Conservation (phyloP, 2,888 invertebrate species). For the Synanthedon myopaeformis region DNA sequence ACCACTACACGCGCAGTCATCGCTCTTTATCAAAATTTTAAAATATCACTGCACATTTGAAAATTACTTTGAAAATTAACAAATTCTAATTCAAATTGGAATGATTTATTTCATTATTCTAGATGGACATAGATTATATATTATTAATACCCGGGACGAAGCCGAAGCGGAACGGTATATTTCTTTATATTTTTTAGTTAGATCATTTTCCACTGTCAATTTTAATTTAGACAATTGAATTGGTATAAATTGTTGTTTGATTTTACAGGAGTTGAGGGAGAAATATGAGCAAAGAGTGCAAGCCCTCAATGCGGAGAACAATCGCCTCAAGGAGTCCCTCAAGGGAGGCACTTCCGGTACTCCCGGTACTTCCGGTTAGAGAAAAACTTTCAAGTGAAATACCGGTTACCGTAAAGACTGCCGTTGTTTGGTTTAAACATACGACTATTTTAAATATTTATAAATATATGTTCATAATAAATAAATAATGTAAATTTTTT, state of each 20-base stretch:
- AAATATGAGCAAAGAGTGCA: conserved; percentile 77
- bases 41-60: too few species aligned
- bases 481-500: not conserved
- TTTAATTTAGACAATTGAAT: too few species aligned
- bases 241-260: not conserved
- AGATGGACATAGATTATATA: too few species aligned
- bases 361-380: not conserved
- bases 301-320: conserved; percentile 66
- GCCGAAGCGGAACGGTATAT: too few species aligned
- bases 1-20: too few species aligned
- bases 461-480: not conserved
- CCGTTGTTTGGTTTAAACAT: not conserved
- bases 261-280: conserved; percentile 69
- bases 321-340: conserved; percentile 32
- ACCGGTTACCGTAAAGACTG: not conserved
- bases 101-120: too few species aligned
- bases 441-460: not conserved
- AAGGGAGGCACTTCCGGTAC: conserved; percentile 2
- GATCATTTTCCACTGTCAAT: too few species aligned
- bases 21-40: too few species aligned
- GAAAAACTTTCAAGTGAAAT: not conserved
- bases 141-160: too few species aligned
- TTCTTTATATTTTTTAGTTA: too few species aligned
- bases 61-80: too few species aligned
- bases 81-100: too few species aligned